phyloP scores from a whole-genome alignment of 2,797 vertebrate species.

The Neopelma chrysocephalum region DNA sequence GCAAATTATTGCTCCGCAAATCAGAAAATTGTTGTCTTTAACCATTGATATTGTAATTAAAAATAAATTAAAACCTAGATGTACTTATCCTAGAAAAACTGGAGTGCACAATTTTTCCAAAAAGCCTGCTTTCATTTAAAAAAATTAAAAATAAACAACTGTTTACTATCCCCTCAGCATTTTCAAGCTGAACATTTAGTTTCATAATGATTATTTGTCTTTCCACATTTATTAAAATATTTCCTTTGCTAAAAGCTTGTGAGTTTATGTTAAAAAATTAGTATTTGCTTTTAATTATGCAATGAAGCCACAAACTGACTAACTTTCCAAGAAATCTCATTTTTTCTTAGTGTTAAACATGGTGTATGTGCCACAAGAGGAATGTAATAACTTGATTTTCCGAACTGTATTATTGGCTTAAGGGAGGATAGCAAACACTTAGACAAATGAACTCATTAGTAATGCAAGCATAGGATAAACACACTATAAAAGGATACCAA shows the following conservation, averaged over 20 bases:
- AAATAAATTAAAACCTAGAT: background rate
- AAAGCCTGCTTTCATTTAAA: background rate
- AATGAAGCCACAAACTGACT: background rate
- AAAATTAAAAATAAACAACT: background rate
- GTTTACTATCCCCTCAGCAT: background rate
- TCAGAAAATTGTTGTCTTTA: background rate
- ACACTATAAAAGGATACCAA: background rate
- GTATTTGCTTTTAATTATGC: background rate
- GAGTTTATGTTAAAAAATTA: background rate
- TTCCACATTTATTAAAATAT: background rate
- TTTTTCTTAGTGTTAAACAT: background rate
- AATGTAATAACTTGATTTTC: background rate
- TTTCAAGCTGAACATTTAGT: background rate
- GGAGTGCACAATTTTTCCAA: background rate
- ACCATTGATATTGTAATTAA: background rate
- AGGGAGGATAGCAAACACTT: background rate
- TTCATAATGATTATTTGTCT: background rate
- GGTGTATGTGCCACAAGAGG: background rate
- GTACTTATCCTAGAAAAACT: background rate
- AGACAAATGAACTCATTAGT: background rate
- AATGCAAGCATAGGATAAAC: background rate
- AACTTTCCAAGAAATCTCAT: background rate
- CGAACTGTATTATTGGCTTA: background rate
- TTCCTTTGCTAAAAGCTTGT: background rate
- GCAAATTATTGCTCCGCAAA: background rate